These are phyloP conservation scores for Petrolisthes cinctipes DNA, from an alignment of 2,888 invertebrate genomes.

Conservation along the genomic window DNA sequence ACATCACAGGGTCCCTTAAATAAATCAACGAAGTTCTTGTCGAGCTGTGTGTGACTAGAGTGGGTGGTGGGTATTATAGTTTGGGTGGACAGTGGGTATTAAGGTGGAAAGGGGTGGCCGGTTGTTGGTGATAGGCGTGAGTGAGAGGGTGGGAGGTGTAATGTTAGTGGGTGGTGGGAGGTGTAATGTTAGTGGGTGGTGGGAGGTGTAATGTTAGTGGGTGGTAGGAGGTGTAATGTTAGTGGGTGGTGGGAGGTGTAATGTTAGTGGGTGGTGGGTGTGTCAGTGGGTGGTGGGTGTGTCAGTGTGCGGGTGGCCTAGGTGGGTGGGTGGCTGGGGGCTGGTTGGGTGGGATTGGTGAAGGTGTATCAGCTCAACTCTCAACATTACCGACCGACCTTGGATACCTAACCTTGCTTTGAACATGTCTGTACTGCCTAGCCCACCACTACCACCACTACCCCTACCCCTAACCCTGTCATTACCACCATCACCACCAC, in stretches of 20 bases:
- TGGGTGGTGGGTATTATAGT: too few species aligned
- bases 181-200: neutral
- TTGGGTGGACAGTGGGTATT: too few species aligned
- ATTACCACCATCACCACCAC: too few species aligned
- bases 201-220: too few species aligned
- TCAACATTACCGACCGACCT: neutral
- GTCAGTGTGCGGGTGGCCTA: neutral
- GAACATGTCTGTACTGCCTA: neutral
- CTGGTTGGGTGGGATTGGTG: neutral
- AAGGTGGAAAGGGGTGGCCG: too few species aligned
- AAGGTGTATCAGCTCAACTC: neutral
- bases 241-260: too few species aligned
- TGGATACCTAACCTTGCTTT: neutral
- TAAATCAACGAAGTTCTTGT: too few species aligned
- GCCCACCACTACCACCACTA: neutral
- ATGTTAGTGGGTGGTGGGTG: neutral
- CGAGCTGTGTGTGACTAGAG: too few species aligned
- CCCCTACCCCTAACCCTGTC: neutral
- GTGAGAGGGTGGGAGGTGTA: too few species aligned
- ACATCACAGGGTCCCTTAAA: too few species aligned
- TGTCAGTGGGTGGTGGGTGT: neutral
- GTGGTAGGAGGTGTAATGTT: too few species aligned
- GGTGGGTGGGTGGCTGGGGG: neutral
- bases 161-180: neutral
- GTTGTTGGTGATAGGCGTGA: too few species aligned